Evolutionary conservation across 2,888 invertebrate species (phyloP).

Genomic region (Acrocera orbiculus): DNA sequence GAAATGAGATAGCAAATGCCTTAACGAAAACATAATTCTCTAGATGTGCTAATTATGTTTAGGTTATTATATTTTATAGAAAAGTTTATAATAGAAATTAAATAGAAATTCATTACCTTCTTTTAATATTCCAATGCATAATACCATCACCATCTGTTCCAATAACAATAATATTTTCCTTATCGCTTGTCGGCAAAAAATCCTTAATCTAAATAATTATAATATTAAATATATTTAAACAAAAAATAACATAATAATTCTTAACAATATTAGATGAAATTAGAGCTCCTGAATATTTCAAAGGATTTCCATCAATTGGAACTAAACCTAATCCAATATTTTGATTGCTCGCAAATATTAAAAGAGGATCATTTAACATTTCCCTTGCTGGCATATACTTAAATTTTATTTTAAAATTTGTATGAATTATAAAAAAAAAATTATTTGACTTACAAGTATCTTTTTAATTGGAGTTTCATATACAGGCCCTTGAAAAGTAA

Average conservation of each 20-base stretch:
- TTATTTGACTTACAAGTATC: slow-evolving; percentile 21
- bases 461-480: slow-evolving; percentile 41
- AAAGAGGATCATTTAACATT: not conserved
- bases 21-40: too few species aligned
- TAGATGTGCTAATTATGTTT: too few species aligned
- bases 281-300: slow-evolving; percentile 40
- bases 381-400: not conserved
- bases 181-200: too few species aligned
- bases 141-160: too few species aligned
- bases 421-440: slow-evolving; percentile 1
- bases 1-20: too few species aligned
- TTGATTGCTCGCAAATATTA: slow-evolving; percentile 6
- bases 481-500: slow-evolving; percentile 50
- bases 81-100: too few species aligned
- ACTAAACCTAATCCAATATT: slow-evolving; percentile 49
- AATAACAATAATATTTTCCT: too few species aligned
- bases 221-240: not conserved
- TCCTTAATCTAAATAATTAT: too few species aligned
- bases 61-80: too few species aligned
- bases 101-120: too few species aligned
- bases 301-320: slow-evolving; percentile 60
- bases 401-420: not conserved
- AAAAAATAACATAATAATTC: not conserved
- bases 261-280: too few species aligned
- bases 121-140: too few species aligned